Conservation (phyloP, 2,888 invertebrate species). For the Meiosimyza decipiens region DNA sequence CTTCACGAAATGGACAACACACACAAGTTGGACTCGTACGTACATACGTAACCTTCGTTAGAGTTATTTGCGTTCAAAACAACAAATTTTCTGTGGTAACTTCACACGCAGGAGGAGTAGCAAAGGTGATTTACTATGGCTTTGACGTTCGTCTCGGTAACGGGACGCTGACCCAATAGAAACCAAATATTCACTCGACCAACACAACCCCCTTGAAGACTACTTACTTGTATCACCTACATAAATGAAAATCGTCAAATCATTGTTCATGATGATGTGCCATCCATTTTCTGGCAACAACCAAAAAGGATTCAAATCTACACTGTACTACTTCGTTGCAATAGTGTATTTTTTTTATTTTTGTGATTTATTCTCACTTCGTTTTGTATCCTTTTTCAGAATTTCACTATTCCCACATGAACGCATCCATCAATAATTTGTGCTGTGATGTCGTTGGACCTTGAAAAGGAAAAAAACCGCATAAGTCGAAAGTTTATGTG, state of each 20-base stretch:
- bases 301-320: conserved; percentile 23
- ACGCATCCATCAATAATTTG: conserved; percentile 57
- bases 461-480: not conserved
- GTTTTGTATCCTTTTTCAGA: not conserved
- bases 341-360: not conserved
- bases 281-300: conserved; percentile 55
- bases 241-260: conserved; percentile 54
- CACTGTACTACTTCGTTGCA: not conserved
- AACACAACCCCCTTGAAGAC: conserved; percentile 4
- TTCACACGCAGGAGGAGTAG: conserved; percentile 10
- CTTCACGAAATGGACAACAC: conserved; percentile 12
- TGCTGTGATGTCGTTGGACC: conserved; percentile 13
- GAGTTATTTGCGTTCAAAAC: conserved; percentile 14
- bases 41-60: not conserved
- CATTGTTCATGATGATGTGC: conserved; percentile 59
- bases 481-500: not conserved
- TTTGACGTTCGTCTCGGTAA: conserved; percentile 25
- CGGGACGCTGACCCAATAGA: conserved; percentile 27
- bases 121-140: conserved; percentile 29
- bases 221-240: conserved; percentile 15
- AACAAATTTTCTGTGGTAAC: conserved; percentile 2
- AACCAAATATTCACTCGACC: not conserved
- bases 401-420: conserved; percentile 49
- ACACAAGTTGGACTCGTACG: not conserved
- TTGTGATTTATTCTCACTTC: not conserved